phyloP scores from a whole-genome alignment of 2,113 vertebrate genomes.

The Xenopus laevis region DNA sequence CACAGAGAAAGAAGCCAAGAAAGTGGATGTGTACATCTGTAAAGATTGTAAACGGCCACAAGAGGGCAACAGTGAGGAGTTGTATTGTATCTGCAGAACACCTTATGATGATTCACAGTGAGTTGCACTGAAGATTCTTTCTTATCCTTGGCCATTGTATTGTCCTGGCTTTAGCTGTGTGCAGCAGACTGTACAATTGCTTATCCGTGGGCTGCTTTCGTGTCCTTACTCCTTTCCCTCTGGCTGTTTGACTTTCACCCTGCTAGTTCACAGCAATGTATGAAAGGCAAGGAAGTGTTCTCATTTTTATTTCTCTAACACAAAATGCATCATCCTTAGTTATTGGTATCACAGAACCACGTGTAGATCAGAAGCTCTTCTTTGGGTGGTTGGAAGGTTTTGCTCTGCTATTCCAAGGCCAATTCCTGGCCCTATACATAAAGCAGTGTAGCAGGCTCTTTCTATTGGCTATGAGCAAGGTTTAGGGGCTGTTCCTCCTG shows the following conservation, averaged over 20 bases:
- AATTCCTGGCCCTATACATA: no score
- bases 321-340: no score
- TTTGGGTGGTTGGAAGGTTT: no score
- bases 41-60: slow-evolving; percentile 95
- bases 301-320: no score
- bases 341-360: no score
- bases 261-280: neutral
- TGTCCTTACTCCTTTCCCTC: neutral
- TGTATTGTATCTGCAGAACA: slow-evolving; percentile 87
- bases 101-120: slow-evolving; percentile 86
- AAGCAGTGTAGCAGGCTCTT: no score
- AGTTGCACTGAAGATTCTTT: slow-evolving; percentile 78
- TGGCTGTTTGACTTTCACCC: neutral
- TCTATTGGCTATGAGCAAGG: no score
- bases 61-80: slow-evolving; percentile 92
- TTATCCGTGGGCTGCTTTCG: neutral
- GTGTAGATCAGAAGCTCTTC: no score
- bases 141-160: slow-evolving; percentile 70
- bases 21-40: slow-evolving; percentile 99
- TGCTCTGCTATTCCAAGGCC: no score
- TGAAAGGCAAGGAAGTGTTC: no score
- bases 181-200: slow-evolving; percentile 33
- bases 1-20: slow-evolving; percentile 98
- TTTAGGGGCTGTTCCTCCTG: no score
- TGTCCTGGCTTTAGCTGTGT: slow-evolving; percentile 70